Conservation (phyloP, 2,113 vertebrate species). For the Phoxinus phoxinus region DNA sequence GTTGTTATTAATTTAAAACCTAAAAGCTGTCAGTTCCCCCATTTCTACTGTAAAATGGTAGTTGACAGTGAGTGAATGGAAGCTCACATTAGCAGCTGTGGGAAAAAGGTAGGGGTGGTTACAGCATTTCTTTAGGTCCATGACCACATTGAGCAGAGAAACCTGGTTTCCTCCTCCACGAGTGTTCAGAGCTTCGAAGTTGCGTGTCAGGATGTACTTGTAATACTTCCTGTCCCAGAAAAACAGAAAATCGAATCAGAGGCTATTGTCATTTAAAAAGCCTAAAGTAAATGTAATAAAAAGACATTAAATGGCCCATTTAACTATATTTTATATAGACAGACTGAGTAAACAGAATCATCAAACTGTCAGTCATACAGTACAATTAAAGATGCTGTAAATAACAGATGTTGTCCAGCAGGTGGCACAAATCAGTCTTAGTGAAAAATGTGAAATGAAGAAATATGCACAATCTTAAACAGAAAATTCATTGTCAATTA, state of each 20-base stretch:
- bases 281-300: not conserved
- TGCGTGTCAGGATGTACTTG: slow-evolving; percentile 95
- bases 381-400: not conserved
- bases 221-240: slow-evolving; percentile 89
- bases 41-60: not conserved
- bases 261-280: not conserved
- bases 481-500: not conserved
- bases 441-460: not conserved
- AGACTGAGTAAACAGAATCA: not conserved
- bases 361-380: not conserved
- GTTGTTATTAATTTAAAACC: not conserved
- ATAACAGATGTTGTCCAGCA: slow-evolving; percentile 10
- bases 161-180: slow-evolving; percentile 96
- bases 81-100: slow-evolving; percentile 88
- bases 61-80: not conserved
- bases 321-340: not conserved
- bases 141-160: slow-evolving; percentile 94
- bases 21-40: not conserved
- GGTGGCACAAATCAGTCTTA: slow-evolving; percentile 1
- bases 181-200: slow-evolving; percentile 95
- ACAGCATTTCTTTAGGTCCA: slow-evolving; percentile 99
- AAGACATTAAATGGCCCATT: not conserved
- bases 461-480: not conserved
- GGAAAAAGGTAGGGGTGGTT: slow-evolving; percentile 99
- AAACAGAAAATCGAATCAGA: slow-evolving; percentile 27